Evolutionary conservation across 1,140 invertebrate species (phyloP), one percentile per base, ranked within the genome.

Genomic region (Temnothorax nylanderi): DNA sequence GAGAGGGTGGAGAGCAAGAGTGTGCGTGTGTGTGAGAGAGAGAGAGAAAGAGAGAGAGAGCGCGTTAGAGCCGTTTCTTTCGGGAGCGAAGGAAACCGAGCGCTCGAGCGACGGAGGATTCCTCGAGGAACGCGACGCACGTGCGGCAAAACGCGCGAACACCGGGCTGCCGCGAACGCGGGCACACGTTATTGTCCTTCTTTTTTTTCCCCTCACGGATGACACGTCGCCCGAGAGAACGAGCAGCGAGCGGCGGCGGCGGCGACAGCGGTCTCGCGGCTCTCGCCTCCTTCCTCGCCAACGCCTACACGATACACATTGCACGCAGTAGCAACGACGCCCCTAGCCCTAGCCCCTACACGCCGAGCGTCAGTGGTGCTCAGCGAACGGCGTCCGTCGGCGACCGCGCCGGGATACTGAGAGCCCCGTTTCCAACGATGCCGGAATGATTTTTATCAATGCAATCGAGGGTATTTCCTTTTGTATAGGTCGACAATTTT

Each of bases 281-380:
- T 84, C 89, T 89, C 85, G 90, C 87, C 86, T 91, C 90, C 87
- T 81, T 87, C 89, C 92, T 93, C 92, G 93, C 93, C 93, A 94
- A 94, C 93, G 93, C 93, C 93, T 94, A 94, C 93, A 91, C 93
- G 92, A 93, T 94, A 93, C 93, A 94, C 93, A 94, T 92, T 93
- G 89, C 93, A 94, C 91, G 91, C 91, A 93, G 88, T 87, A 93
- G 89, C 89, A 93, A 93, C 92, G 92, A 93, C 93, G 93, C 92
- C 92, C 92, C 26, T 26, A 26, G n/a, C n/a, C n/a, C n/a, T n/a
- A n/a, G n/a, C n/a, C n/a, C n/a, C 91, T 93, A 93, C 92, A 91
- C 91, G 86, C 87, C 89, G 91, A 88, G 71, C 8, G 56, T 4
- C 91, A 91, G 92, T 74, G 92, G 85, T 72, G 91, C 90, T 93